These are phyloP conservation scores for Chauna torquata DNA, from an alignment of 2,113 vertebrate genomes.

Conservation along the genomic window DNA sequence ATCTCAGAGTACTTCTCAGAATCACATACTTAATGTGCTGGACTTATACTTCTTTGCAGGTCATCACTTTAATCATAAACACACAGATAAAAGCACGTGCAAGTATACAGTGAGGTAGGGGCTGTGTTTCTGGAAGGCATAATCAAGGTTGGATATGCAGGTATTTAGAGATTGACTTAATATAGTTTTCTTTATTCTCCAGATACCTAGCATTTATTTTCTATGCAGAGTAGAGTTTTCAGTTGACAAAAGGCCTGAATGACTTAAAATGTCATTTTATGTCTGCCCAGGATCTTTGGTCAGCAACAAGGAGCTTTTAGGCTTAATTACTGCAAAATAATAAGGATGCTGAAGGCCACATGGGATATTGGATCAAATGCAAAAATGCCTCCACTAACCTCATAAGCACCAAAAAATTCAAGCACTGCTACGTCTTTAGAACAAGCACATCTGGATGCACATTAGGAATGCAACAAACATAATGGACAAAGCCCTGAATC, in stretches of 20 bases:
- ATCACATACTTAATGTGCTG: neutral
- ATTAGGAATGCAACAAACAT: neutral
- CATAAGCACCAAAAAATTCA: neutral
- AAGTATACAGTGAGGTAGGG: neutral
- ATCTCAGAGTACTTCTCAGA: neutral
- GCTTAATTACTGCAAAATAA: neutral
- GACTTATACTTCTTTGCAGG: constrained; percentile 16
- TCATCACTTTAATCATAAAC: constrained; percentile 20
- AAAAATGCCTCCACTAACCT: neutral
- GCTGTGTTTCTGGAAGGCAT: constrained; percentile 44
- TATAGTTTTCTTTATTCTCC: neutral
- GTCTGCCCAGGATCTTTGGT: neutral
- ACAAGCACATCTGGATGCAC: neutral
- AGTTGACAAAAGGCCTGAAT: neutral
- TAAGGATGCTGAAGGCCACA: neutral
- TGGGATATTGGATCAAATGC: neutral
- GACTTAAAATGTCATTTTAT: neutral
- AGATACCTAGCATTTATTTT: neutral
- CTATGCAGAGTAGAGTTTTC: neutral
- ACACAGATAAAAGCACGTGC: constrained; percentile 17
- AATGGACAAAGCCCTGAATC: neutral
- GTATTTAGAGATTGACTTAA: neutral
- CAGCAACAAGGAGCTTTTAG: neutral
- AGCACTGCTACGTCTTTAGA: neutral
- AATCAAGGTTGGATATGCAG: neutral